A percentile compares a stretch with the other conserved stretches of the same genome.
phyloP scores from a whole-genome alignment of 2,797 vertebrate genomes.

The Acanthurus tractus region DNA sequence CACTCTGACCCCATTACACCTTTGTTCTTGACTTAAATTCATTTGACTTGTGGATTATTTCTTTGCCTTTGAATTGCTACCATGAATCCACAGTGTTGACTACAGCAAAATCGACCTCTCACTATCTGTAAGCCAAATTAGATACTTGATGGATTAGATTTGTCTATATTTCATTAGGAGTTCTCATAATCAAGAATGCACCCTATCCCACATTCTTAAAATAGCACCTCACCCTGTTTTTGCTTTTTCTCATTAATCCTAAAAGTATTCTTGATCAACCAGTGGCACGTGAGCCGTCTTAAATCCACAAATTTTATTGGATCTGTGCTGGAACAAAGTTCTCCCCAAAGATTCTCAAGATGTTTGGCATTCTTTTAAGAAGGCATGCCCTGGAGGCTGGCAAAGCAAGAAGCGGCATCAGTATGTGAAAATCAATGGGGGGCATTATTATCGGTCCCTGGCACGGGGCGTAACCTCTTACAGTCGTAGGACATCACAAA shows the following conservation, averaged over 20 bases:
- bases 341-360: conserved; percentile 76
- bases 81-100: background rate
- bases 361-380: conserved; percentile 77
- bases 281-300: conserved; percentile 25
- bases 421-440: conserved; percentile 77
- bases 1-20: background rate
- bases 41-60: background rate
- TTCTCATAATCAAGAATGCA: background rate
- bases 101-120: background rate
- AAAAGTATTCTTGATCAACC: conserved; percentile 22
- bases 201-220: conserved; percentile 35
- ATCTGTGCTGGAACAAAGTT: conserved; percentile 19
- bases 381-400: conserved; percentile 60
- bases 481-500: conserved; percentile 66
- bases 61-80: background rate
- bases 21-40: background rate
- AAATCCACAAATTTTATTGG: conserved; percentile 48
- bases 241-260: conserved; percentile 17
- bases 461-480: conserved; percentile 67
- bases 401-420: conserved; percentile 43
- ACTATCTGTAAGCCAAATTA: conserved; percentile 7
- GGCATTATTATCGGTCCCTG: conserved; percentile 81
- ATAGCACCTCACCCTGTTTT: conserved; percentile 40
- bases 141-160: conserved; percentile 16
- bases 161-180: conserved; percentile 4